phyloP scores from a whole-genome alignment of 2,888 invertebrate genomes.

The Lacanobia oleracea region DNA sequence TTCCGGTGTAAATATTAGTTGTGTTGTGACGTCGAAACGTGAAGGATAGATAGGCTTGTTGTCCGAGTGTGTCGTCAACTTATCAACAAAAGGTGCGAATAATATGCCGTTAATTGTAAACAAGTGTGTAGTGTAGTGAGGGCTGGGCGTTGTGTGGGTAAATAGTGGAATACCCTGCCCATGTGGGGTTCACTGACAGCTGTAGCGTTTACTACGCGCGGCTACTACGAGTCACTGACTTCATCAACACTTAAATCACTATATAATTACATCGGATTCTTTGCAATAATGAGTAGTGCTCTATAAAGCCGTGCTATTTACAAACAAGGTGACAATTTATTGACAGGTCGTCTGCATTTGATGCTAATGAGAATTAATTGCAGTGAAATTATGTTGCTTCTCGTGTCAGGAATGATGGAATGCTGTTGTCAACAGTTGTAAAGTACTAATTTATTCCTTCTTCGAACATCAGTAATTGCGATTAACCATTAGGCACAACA shows the following conservation, averaged over 20 bases:
- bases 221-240: conserved; percentile 79
- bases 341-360: conserved; percentile 77
- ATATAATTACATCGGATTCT: conserved; percentile 78
- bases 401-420: conserved; percentile 55
- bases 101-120: conserved; percentile 29
- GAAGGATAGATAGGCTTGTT: conserved; percentile 4
- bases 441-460: conserved; percentile 24
- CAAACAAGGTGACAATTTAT: conserved; percentile 83
- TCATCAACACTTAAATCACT: conserved; percentile 58
- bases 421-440: conserved; percentile 30
- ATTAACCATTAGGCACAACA: neutral
- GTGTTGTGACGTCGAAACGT: conserved; percentile 22
- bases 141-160: conserved; percentile 58
- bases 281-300: conserved; percentile 66
- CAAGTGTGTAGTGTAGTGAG: conserved; percentile 20
- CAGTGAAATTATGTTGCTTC: conserved; percentile 78
- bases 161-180: conserved; percentile 71
- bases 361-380: conserved; percentile 84
- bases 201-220: conserved; percentile 55
- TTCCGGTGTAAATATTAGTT: conserved; percentile 24
- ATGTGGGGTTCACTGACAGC: conserved; percentile 70
- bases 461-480: neutral
- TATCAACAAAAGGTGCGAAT: conserved; percentile 33
- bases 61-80: conserved; percentile 11
- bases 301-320: conserved; percentile 81